A percentile compares a stretch with the other conserved stretches of the same genome.
These are phyloP conservation scores for Caenorhabditis virilis DNA, from an alignment of 2,888 invertebrate genomes.

Conservation along the genomic window DNA sequence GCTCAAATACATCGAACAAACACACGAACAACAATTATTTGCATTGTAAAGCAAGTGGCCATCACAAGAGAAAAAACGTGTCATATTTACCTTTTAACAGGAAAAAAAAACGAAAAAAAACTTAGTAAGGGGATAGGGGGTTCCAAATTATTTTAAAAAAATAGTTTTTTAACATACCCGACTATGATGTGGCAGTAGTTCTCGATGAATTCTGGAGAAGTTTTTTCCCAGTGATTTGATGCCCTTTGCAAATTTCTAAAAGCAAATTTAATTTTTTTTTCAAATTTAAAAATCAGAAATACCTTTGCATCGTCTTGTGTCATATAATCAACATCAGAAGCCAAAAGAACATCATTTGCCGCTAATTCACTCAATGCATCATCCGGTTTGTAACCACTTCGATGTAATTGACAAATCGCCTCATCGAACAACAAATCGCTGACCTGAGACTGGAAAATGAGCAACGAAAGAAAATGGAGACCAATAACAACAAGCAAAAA, in stretches of 20 bases:
- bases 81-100: conserved; percentile 21
- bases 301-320: conserved; percentile 61
- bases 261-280: neutral
- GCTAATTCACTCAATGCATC: conserved; percentile 80
- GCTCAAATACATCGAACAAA: neutral
- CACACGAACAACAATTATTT: conserved; percentile 18
- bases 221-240: conserved; percentile 97
- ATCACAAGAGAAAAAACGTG: conserved; percentile 19
- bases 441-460: conserved; percentile 40
- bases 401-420: conserved; percentile 76
- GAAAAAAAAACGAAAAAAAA: neutral
- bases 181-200: conserved; percentile 92
- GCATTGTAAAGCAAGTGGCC: conserved; percentile 11
- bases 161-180: too few species aligned
- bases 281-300: neutral
- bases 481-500: neutral
- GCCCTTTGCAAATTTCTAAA: conserved; percentile 84
- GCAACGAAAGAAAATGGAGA: conserved; percentile 2
- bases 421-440: conserved; percentile 62
- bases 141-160: too few species aligned
- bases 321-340: conserved; percentile 58
- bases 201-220: conserved; percentile 95
- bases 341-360: conserved; percentile 53
- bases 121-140: too few species aligned
- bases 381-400: conserved; percentile 93